These are phyloP conservation scores for Cetoscarus ocellatus DNA, from an alignment of 2,797 vertebrate species.

Conservation along the genomic window DNA sequence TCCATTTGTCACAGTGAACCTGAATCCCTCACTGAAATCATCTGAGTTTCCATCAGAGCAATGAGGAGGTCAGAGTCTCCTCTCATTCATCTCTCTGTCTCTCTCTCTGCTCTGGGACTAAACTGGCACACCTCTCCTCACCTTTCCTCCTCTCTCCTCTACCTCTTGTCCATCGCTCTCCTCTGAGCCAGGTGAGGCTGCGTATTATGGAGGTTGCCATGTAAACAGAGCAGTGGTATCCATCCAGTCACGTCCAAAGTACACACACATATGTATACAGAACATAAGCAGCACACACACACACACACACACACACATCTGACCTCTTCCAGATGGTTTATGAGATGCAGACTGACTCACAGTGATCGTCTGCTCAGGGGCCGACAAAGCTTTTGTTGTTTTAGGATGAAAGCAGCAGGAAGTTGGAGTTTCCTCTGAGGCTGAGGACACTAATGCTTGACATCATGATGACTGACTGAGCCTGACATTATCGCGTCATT, in stretches of 20 bases:
- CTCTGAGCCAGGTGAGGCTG: conserved; percentile 46
- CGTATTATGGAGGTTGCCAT: conserved; percentile 69
- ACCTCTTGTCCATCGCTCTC: conserved; percentile 19
- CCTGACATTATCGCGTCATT: conserved; percentile 18
- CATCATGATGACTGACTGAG: conserved; percentile 35
- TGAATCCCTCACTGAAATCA: conserved; percentile 1
- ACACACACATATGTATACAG: conserved; percentile 42
- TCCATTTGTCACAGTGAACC: conserved; percentile 56
- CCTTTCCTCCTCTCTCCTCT: conserved; percentile 8
- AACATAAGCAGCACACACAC: conserved; percentile 16
- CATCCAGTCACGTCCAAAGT: conserved; percentile 45
- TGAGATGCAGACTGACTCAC: conserved; percentile 56
- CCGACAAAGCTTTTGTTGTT: conserved; percentile 65
- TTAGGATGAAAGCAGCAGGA: conserved; percentile 67
- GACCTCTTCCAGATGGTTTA: conserved; percentile 59
- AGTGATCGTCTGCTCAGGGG: conserved; percentile 30
- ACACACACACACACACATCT: conserved; percentile 14
- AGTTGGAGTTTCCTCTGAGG: conserved; percentile 61
- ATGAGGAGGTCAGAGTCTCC: conserved; percentile 8
- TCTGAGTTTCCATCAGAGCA: conserved; percentile 41
- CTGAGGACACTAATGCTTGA: too few relatives aligned
- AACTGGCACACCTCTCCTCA: conserved; percentile 22
- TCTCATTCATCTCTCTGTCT: conserved; percentile 1
- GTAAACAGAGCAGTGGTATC: conserved; percentile 60
- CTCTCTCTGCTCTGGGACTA: neutral